Base-by-base conservation (phyloP, 2,888 invertebrate species). In the Amphimallon solstitiale region DNA sequence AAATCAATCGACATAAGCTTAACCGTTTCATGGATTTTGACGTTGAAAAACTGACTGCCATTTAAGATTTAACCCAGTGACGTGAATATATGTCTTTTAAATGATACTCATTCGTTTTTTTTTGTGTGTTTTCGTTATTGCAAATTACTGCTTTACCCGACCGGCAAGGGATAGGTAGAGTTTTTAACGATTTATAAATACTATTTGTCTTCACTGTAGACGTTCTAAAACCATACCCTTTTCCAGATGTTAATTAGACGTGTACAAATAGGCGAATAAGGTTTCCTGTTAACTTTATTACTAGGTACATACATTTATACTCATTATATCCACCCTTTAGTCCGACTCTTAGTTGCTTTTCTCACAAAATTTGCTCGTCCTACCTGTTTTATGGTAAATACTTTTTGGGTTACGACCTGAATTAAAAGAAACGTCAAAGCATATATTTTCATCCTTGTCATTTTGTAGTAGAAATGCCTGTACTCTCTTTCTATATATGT, bases 1-100 rank as follows among this genome's bases (percentile, higher is more conserved):
- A 64, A 64, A 64, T 64, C 64, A 64, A 43, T 64, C 64, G 46
- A 35, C 45, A 43, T 54, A 46, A 64, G 64, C 64, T 64, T 64
- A 64, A 63, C 63, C 45, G 64, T 64, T 64, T 64, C 64, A 56
- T 56, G 54, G 64, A 64, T 64, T 64, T 64, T 64, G 64, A 64
- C 64, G 46, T 56, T 63, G 63, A 56, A 64, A 64, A 64, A 64
- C 64, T 52, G 64, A 45, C 54, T 56, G 64, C 54, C 64, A 64
- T 52, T 64, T 64, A 64, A 64, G 64, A 64, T 64, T 64, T 64
- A 56, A 56, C 45, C 54, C 54, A 43, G 64, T 17, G 49, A 40
- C 49, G 62, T 9, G 62, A 34, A 62, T 62, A 48, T 62, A 49
- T 62, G 38, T 48, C 62, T 62, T 62, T 62, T 62, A 62, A 62